phyloP scores from a whole-genome alignment of 1,140 invertebrate species.

The Formica selysi region DNA sequence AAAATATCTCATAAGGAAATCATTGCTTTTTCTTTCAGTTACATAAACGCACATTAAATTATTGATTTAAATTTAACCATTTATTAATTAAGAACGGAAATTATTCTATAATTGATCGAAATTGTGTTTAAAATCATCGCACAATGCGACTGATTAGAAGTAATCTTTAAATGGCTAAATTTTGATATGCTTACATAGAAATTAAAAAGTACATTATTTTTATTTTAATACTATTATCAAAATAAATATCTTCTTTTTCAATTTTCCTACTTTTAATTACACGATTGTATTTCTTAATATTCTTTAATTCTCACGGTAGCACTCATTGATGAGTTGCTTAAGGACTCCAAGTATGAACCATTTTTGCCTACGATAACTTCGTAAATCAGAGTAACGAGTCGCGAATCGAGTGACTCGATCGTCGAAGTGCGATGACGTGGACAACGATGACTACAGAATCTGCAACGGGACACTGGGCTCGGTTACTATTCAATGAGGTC shows the following conservation, averaged over 20 bases:
- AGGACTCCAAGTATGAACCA: background rate
- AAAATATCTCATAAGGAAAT: background rate
- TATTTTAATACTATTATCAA: background rate
- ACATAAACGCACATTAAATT: background rate
- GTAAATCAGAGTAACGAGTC: constrained; percentile 25
- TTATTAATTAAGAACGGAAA: background rate
- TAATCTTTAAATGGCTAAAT: background rate
- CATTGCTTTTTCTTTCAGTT: background rate
- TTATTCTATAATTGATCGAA: background rate
- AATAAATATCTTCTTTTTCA: background rate
- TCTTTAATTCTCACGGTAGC: background rate
- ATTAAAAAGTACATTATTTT: background rate
- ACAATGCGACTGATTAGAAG: background rate
- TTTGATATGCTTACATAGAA: background rate
- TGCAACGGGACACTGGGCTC: constrained; percentile 59
- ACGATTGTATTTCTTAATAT: background rate
- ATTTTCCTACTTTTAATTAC: background rate
- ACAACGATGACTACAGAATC: constrained; percentile 57
- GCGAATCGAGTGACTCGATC: background rate
- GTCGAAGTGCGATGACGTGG: constrained; percentile 50
- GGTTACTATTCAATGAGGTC: constrained; percentile 61
- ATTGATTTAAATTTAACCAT: background rate
- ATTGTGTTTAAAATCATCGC: background rate
- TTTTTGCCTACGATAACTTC: constrained; percentile 18
- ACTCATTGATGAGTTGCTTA: background rate